phyloP scores from a whole-genome alignment of 1,140 invertebrate genomes.

The Palaemon carinicauda region DNA sequence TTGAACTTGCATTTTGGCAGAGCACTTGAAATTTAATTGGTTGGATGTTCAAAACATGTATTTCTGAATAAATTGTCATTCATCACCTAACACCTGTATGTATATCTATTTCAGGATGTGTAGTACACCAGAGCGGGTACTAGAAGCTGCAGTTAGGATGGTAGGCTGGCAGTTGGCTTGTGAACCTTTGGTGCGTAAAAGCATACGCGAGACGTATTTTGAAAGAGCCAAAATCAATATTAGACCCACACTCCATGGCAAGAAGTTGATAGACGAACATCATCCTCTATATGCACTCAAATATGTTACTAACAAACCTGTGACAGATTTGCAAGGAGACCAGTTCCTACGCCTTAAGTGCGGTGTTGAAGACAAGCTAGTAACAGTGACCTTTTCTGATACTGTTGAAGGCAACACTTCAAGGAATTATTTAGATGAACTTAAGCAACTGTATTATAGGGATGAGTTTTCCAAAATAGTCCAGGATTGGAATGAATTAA shows the following conservation, averaged over 20 bases:
- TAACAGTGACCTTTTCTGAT: constrained; percentile 78
- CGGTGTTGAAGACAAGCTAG: constrained; percentile 86
- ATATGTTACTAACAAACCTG: constrained; percentile 94
- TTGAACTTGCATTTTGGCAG: neutral
- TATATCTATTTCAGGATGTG: constrained; percentile 53
- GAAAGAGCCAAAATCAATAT: constrained; percentile 87
- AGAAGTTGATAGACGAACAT: constrained; percentile 93
- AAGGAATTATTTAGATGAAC: constrained; percentile 85
- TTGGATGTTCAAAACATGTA: neutral
- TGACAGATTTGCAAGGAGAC: constrained; percentile 87
- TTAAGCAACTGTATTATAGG: constrained; percentile 87
- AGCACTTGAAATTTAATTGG: neutral
- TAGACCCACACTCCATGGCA: constrained; percentile 86
- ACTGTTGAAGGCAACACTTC: constrained; percentile 75
- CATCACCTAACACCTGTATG: neutral
- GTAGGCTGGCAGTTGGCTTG: constrained; percentile 91
- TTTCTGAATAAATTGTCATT: neutral
- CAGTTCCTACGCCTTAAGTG: constrained; percentile 86
- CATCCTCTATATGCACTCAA: constrained; percentile 89
- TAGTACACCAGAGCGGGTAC: constrained; percentile 75
- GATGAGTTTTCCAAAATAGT: constrained; percentile 97
- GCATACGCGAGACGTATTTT: constrained; percentile 87
- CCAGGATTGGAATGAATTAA: constrained; percentile 93
- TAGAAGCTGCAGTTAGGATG: constrained; percentile 91
- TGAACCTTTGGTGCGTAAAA: constrained; percentile 88